Conservation (phyloP, 2,797 vertebrate genomes). For the Pelochelys cantorii region DNA sequence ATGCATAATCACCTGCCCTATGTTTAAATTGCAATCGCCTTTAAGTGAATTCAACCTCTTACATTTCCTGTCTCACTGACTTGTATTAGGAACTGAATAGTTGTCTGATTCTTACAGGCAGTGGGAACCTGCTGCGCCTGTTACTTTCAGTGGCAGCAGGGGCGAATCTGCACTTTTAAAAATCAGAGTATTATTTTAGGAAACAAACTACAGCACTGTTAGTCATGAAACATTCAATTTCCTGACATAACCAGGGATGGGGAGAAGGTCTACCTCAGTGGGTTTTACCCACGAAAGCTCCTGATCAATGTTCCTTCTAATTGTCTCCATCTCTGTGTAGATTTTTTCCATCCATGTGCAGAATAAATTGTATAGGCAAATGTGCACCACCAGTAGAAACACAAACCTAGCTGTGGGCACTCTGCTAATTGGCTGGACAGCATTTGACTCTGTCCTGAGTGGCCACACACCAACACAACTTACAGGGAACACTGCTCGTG, state of each 20-base stretch:
- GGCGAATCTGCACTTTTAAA: neutral
- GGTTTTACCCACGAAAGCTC: too few relatives aligned
- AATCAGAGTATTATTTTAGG: neutral
- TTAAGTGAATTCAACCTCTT: neutral
- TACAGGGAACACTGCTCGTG: too few relatives aligned
- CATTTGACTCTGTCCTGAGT: too few relatives aligned
- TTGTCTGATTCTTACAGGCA: neutral
- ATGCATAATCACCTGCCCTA: neutral
- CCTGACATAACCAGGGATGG: neutral
- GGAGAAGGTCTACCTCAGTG: neutral
- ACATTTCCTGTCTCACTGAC: neutral
- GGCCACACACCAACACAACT: too few relatives aligned
- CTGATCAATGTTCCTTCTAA: too few relatives aligned
- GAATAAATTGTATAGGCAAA: too few relatives aligned
- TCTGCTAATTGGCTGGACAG: too few relatives aligned
- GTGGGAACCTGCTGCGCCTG: neutral
- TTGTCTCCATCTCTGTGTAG: too few relatives aligned
- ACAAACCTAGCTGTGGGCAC: too few relatives aligned
- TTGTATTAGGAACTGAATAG: neutral
- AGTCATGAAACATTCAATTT: neutral
- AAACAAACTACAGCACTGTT: accelerated
- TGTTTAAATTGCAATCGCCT: neutral
- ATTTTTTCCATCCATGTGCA: too few relatives aligned
- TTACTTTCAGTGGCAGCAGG: neutral
- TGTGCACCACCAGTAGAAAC: too few relatives aligned